phyloP scores from a whole-genome alignment of 2,888 invertebrate genomes.

The Blastobasis lacticolella region DNA sequence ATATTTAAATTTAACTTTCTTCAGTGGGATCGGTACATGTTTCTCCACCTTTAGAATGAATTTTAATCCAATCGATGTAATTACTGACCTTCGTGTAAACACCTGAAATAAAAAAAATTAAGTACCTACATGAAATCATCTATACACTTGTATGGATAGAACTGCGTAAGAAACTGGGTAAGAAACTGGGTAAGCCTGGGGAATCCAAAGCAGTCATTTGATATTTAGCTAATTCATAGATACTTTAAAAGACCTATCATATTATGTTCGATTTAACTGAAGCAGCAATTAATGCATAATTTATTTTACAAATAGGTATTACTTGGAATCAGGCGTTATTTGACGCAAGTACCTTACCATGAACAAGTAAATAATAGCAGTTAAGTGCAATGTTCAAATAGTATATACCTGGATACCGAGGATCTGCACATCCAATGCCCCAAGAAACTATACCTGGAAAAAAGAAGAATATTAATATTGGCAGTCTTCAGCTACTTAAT shows the following conservation, averaged over 20 bases:
- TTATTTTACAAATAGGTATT: no score
- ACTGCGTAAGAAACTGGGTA: neutral
- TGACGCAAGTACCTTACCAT: no score
- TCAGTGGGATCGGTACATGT: conserved; percentile 29
- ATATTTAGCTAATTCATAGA: no score
- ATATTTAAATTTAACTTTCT: no score
- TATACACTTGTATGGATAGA: neutral
- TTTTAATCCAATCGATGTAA: conserved; percentile 70
- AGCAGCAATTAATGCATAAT: no score
- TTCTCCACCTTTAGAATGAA: conserved; percentile 37
- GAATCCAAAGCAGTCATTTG: no score
- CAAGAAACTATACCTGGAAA: conserved; percentile 77
- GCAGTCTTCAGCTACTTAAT: neutral
- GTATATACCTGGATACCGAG: conserved; percentile 59
- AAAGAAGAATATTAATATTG: conserved; percentile 7
- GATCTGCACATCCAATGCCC: conserved; percentile 78
- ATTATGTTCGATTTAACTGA: no score
- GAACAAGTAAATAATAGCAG: no score
- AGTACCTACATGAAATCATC: neutral
- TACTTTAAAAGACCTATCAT: no score
- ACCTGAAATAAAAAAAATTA: conserved; percentile 41
- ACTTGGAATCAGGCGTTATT: no score
- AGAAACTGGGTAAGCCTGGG: no score
- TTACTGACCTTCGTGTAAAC: conserved; percentile 77
- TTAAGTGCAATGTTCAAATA: no score